Evolutionary conservation across 2,888 invertebrate genomes (phyloP).

Genomic region (Paralinhomoeus sp.): DNA sequence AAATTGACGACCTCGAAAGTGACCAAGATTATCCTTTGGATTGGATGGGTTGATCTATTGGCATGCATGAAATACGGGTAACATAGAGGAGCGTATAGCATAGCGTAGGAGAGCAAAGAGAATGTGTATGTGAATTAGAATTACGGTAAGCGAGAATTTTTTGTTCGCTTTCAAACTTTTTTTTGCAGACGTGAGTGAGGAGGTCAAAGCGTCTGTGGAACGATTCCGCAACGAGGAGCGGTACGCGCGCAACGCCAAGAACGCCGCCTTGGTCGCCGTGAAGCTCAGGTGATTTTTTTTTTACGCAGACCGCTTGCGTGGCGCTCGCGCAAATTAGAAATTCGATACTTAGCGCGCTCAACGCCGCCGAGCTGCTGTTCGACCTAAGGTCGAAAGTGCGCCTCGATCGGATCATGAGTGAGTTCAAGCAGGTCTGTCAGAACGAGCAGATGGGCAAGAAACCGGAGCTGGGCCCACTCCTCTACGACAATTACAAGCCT

Average conservation of each 20-base stretch:
- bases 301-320: too few relatives aligned
- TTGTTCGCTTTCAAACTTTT: too few relatives aligned
- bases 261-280: conserved; percentile 24
- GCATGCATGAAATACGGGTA: too few relatives aligned
- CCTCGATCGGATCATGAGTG: conserved; percentile 24
- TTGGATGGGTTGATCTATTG: too few relatives aligned
- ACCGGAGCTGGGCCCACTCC: background rate
- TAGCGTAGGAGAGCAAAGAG: too few relatives aligned
- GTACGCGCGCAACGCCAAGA: conserved; percentile 21
- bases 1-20: conserved; percentile 2
- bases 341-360: background rate
- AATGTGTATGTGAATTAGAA: too few relatives aligned
- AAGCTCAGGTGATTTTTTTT: conserved; percentile 23
- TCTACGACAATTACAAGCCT: background rate
- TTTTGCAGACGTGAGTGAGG: background rate
- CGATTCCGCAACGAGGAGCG: conserved; percentile 8
- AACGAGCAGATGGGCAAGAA: too few relatives aligned
- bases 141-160: too few relatives aligned
- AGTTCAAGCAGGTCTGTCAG: conserved; percentile 16
- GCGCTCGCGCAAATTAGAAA: background rate
- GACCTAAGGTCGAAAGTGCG: conserved; percentile 26
- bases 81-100: too few relatives aligned
- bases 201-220: background rate
- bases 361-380: conserved; percentile 22
- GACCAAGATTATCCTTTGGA: too few relatives aligned